A percentile compares a stretch with the other conserved stretches of the same genome.
phyloP scores from a whole-genome alignment of 1,140 invertebrate genomes.

The Drusus annulatus region DNA sequence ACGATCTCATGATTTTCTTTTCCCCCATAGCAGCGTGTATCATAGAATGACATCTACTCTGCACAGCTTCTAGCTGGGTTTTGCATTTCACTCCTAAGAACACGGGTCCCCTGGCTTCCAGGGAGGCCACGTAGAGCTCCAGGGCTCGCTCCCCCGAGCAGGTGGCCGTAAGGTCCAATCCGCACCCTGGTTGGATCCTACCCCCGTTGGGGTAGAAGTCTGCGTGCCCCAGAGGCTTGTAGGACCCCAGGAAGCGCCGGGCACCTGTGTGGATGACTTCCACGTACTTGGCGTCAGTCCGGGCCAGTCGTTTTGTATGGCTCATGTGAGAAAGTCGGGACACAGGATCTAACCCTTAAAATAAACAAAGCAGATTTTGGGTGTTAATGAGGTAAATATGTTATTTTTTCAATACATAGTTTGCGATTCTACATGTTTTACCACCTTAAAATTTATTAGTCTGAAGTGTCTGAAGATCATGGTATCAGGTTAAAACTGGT shows the following conservation, averaged over 20 bases:
- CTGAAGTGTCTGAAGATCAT: too few relatives aligned
- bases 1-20: slow-evolving; percentile 20
- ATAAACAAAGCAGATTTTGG: neutral
- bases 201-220: slow-evolving; percentile 77
- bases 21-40: slow-evolving; percentile 13
- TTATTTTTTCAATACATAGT: too few relatives aligned
- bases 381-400: too few relatives aligned
- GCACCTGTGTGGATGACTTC: slow-evolving; percentile 76
- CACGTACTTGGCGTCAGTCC: slow-evolving; percentile 72
- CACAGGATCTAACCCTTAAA: slow-evolving; percentile 78
- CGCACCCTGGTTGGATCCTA: slow-evolving; percentile 77
- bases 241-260: slow-evolving; percentile 65
- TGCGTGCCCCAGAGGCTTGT: slow-evolving; percentile 63
- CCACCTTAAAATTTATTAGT: too few relatives aligned
- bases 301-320: slow-evolving; percentile 59
- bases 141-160: slow-evolving; percentile 23
- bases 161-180: slow-evolving; percentile 14
- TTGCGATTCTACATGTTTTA: too few relatives aligned
- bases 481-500: too few relatives aligned
- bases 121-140: neutral
- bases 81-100: neutral
- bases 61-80: slow-evolving; percentile 2
- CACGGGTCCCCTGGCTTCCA: neutral
- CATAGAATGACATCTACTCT: neutral
- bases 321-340: slow-evolving; percentile 71